Conservation (phyloP, 1,140 invertebrate genomes). For the Lepidostoma basale region DNA sequence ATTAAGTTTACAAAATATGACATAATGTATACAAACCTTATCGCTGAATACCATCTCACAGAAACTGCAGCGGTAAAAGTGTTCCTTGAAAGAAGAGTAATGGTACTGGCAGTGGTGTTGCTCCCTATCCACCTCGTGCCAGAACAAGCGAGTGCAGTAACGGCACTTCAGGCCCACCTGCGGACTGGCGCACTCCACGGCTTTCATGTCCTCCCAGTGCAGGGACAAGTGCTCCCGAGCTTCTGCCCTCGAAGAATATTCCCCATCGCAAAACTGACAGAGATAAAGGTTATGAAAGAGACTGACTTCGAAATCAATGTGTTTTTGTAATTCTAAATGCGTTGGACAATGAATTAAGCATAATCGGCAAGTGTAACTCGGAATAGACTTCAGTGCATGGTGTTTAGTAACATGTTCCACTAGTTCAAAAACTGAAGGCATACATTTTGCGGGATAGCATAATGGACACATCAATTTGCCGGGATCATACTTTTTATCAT, state of each 20-base stretch:
- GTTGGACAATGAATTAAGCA: slow-evolving; percentile 55
- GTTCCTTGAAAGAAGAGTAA: slow-evolving; percentile 51
- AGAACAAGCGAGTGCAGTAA: slow-evolving; percentile 57
- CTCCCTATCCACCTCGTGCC: slow-evolving; percentile 58
- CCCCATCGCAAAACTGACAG: slow-evolving; percentile 60
- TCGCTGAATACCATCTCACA: slow-evolving; percentile 56
- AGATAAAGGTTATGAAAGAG: slow-evolving; percentile 58
- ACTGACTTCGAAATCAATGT: slow-evolving; percentile 50
- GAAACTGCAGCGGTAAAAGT: slow-evolving; percentile 55
- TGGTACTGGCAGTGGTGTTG: slow-evolving; percentile 53
- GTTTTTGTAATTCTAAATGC: slow-evolving; percentile 50
- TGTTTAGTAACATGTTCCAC: slow-evolving; percentile 53
- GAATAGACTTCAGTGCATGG: slow-evolving; percentile 52
- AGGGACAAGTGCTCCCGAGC: slow-evolving; percentile 53
- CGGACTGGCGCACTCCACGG: slow-evolving; percentile 58
- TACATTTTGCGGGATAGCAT: slow-evolving; percentile 48
- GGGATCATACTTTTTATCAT: slow-evolving; percentile 35
- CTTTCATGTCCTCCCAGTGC: slow-evolving; percentile 53
- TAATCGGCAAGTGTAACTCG: slow-evolving; percentile 54
- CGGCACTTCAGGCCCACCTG: slow-evolving; percentile 58
- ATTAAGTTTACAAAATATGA: too few species aligned
- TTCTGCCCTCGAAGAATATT: slow-evolving; percentile 53
- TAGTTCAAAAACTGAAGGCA: slow-evolving; percentile 48
- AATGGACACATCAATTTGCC: slow-evolving; percentile 50
- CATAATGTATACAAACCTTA: slow-evolving; percentile 56